A percentile compares a stretch with the other conserved stretches of the same genome.
Conservation (phyloP, 1,140 invertebrate genomes). For the Sitobion miscanthi region DNA sequence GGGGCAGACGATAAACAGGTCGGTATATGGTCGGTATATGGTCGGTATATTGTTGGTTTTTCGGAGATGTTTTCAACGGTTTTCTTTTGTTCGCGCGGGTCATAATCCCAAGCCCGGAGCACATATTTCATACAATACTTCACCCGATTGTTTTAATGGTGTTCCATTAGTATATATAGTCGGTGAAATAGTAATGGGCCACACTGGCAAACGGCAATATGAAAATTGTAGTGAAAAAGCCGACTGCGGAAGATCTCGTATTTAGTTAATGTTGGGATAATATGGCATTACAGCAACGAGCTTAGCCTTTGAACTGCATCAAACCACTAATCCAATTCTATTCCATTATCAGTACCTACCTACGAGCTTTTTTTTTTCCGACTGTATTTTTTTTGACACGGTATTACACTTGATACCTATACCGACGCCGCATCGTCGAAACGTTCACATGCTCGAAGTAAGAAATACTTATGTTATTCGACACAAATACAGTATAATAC, state of each 20-base stretch:
- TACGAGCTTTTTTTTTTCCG: not conserved
- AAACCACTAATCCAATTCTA: slow-evolving; percentile 1
- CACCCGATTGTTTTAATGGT: not conserved
- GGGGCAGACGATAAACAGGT: not conserved
- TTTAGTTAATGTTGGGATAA: not conserved
- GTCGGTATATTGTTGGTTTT: not conserved
- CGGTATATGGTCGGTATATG: not conserved
- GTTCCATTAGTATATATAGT: not conserved
- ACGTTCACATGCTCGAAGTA: not conserved
- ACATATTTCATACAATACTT: not conserved
- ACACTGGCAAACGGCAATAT: not conserved
- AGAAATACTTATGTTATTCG: slow-evolving; percentile 3
- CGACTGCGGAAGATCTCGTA: not conserved
- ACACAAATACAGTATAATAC: not conserved
- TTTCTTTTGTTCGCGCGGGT: not conserved
- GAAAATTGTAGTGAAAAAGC: not conserved
- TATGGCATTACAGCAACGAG: not conserved
- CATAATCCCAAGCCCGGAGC: not conserved
- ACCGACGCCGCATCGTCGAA: not conserved
- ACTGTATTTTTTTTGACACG: not conserved
- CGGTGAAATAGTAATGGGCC: not conserved
- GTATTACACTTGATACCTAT: not conserved
- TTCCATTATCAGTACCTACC: not conserved
- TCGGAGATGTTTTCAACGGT: not conserved
- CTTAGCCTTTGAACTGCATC: not conserved